Base-by-base conservation (phyloP, 2,888 invertebrate genomes). In the Pelosia muscerda region DNA sequence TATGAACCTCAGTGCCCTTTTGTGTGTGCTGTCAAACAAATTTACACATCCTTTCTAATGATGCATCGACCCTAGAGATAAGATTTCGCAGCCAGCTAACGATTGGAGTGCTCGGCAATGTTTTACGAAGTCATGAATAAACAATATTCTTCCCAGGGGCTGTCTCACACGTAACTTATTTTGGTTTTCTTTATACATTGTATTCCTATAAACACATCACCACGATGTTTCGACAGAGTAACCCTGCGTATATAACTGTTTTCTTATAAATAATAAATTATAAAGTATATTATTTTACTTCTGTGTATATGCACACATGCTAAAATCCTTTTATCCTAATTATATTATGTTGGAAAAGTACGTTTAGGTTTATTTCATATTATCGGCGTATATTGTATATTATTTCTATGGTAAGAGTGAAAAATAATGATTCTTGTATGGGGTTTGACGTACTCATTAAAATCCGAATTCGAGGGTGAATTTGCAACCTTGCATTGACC, bases 91-190 rank as follows among this genome's bases (percentile, higher is more conserved):
- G 68, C 73, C 72, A 75, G 75, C 79, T 75, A 79, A 57, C 80
- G 79, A 86, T 84, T 84, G 83, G 81, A 87, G 85, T 84, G 85
- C 81, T 79, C 66, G 73, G 72, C 82, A 81, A 86, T 87, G 87
- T 86, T 89, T 85, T 82, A 79, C 77, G 78, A 79, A 77, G 82
- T 83, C 84, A 88, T 88, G 85, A 89, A 89, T 89, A 90, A 86
- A 86, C 86, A 89, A 83, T 81, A 81, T 73, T 63, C 75, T 66
- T 76, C 78, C 68, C 83, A 66, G 69, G 74, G 72, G 76, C 66
- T 77, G 72, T 53, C 71, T 78, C 72, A 66, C 76, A 77, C 73
- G 75, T 70, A 78, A 81, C 79, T 79, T 81, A 81, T 78, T 82
- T 85, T 80, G 76, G 76, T 77, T 77, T 72, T 63, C 66, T 57